A percentile compares a stretch with the other conserved stretches of the same genome.
Evolutionary conservation across 92 coral and sea anemone species (phyloP).

Genomic region (Actinernus sp.): DNA sequence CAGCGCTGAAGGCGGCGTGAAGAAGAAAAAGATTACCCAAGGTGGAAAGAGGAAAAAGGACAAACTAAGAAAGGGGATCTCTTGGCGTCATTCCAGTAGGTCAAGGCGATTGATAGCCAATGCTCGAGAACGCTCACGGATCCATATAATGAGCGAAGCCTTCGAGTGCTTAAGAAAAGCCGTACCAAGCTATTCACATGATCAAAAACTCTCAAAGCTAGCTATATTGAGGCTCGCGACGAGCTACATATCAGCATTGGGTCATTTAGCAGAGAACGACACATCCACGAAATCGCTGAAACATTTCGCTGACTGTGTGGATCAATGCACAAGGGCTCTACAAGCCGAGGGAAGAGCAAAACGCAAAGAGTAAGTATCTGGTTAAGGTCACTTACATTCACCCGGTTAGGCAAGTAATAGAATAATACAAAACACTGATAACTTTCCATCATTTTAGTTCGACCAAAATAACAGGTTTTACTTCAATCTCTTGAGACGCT

Average conservation of each 20-base stretch:
- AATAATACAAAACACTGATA: no score
- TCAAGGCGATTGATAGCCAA: slow-evolving; percentile 92
- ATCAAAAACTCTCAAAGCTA: slow-evolving; percentile 93
- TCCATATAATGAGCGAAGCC: slow-evolving; percentile 96
- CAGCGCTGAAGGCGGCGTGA: background rate
- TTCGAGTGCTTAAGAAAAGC: slow-evolving; percentile 92
- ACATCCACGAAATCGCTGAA: slow-evolving; percentile 89
- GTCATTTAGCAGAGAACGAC: slow-evolving; percentile 81
- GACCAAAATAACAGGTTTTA: no score
- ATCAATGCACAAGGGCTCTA: slow-evolving; percentile 90
- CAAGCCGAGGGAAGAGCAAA: slow-evolving; percentile 94
- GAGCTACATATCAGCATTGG: slow-evolving; percentile 91
- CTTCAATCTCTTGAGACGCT: no score
- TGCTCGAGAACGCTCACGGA: slow-evolving; percentile 94
- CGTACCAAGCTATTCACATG: slow-evolving; percentile 93
- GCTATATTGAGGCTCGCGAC: slow-evolving; percentile 94
- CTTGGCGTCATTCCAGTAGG: slow-evolving; percentile 92
- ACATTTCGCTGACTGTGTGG: slow-evolving; percentile 93
- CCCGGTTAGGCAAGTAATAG: no score
- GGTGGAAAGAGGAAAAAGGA: slow-evolving; percentile 57
- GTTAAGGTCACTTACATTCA: no score
- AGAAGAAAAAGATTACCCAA: slow-evolving; percentile 34
- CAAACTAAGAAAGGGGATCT: slow-evolving; percentile 54
- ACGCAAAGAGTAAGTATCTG: slow-evolving; percentile 88
- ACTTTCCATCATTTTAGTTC: no score